A percentile compares a stretch with the other conserved stretches of the same genome.
Conservation (phyloP, 2,888 invertebrate genomes). For the Cryptus viduatorius region DNA sequence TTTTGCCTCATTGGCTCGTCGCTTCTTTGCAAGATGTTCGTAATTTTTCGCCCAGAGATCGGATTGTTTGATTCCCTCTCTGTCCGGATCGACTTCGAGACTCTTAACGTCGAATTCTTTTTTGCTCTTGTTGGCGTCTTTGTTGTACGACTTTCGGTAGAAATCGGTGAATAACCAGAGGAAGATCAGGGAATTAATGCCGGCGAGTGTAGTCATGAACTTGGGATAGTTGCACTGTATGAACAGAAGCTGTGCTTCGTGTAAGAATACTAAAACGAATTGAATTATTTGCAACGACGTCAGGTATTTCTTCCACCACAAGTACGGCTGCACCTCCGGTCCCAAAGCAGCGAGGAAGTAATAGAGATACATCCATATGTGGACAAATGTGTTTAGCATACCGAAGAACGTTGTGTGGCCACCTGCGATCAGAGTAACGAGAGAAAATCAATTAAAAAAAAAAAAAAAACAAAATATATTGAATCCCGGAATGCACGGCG, state of each 20-base stretch:
- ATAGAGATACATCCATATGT: constrained; percentile 97
- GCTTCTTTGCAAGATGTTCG: constrained; percentile 22
- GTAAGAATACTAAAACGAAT: constrained; percentile 94
- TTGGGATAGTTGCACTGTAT: constrained; percentile 96
- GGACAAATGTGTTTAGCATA: constrained; percentile 96
- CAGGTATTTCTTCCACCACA: constrained; percentile 98
- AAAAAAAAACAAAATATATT: too few relatives aligned
- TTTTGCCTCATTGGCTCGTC: constrained; percentile 74
- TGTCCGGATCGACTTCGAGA: constrained; percentile 36
- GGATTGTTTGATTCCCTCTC: constrained; percentile 49
- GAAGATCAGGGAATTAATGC: constrained; percentile 96
- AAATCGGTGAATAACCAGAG: constrained; percentile 96
- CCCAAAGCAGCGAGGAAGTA: constrained; percentile 96
- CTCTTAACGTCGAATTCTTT: constrained; percentile 11
- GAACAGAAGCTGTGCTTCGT: constrained; percentile 88
- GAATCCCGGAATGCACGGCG: too few relatives aligned
- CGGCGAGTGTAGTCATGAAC: constrained; percentile 95
- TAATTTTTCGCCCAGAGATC: constrained; percentile 33
- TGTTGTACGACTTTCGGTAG: constrained; percentile 92
- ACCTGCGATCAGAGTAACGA: constrained; percentile 85
- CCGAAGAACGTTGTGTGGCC: constrained; percentile 98
- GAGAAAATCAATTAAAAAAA: too few relatives aligned
- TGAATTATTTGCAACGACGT: constrained; percentile 97
- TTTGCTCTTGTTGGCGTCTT: constrained; percentile 81
- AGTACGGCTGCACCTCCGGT: constrained; percentile 93